Percentiles rank a stretch among this genome's conserved stretches.
phyloP scores from a whole-genome alignment of 1,140 invertebrate genomes.

The Lepidostoma basale region DNA sequence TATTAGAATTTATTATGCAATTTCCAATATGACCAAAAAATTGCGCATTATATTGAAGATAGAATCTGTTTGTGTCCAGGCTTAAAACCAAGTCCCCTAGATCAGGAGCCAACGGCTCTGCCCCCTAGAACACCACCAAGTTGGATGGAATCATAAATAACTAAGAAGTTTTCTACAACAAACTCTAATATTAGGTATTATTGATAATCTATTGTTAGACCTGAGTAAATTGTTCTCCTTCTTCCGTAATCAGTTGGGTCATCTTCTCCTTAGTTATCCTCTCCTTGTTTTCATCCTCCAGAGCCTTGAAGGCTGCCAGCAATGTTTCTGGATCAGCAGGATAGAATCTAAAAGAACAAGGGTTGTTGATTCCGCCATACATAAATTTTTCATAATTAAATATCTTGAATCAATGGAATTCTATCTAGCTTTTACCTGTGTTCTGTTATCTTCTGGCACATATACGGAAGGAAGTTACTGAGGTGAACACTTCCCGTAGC shows the following conservation, averaged over 20 bases:
- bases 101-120: no score
- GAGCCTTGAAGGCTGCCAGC: constrained; percentile 79
- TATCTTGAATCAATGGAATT: not conserved
- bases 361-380: no score
- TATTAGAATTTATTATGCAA: no score
- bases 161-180: no score
- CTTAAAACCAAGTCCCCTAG: no score
- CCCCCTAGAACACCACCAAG: no score
- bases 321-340: constrained; percentile 81
- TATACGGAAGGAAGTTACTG: constrained; percentile 69
- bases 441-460: constrained; percentile 76
- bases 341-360: constrained; percentile 74
- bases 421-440: constrained; percentile 72
- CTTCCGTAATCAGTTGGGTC: constrained; percentile 74
- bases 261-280: constrained; percentile 72
- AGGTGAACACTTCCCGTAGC: constrained; percentile 72
- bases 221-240: constrained; percentile 84
- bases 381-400: no score
- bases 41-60: no score
- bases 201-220: constrained; percentile 52
- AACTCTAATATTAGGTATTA: no score
- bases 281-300: constrained; percentile 79
- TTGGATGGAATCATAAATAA: not conserved
- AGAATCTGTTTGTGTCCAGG: no score
- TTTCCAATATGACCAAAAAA: no score